Evolutionary conservation across 2,797 vertebrate genomes (phyloP).

Genomic region (Muscicapa comitata): DNA sequence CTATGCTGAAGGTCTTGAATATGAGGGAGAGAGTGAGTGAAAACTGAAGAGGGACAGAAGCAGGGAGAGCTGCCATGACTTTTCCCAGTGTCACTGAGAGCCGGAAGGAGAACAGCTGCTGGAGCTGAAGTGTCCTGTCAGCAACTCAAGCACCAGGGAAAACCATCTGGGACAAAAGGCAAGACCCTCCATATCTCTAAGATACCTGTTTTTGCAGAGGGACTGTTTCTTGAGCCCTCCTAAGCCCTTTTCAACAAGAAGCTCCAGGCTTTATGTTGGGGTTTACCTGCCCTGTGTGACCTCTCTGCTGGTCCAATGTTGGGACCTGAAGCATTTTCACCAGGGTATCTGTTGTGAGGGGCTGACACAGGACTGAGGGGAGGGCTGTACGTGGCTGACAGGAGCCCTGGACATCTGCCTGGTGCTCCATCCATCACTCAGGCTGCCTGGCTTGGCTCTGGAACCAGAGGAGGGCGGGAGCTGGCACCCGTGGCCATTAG

Average conservation of each 20-base stretch:
- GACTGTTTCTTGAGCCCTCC: background rate
- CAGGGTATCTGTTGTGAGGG: fast-evolving
- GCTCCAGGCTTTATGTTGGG: fast-evolving
- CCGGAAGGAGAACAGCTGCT: background rate
- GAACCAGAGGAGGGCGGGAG: fast-evolving
- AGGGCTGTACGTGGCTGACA: fast-evolving
- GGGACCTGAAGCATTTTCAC: background rate
- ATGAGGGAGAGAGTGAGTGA: background rate
- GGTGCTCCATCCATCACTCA: background rate
- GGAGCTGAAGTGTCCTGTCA: fast-evolving
- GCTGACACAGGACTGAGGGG: fast-evolving
- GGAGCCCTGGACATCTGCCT: background rate
- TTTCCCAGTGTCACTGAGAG: background rate
- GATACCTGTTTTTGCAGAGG: background rate
- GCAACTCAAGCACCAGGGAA: background rate
- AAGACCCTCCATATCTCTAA: background rate
- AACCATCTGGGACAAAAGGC: background rate
- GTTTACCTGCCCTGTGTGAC: background rate
- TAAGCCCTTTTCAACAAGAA: background rate
- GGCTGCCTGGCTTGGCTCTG: background rate
- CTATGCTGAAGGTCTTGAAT: background rate
- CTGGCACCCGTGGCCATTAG: background rate
- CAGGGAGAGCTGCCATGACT: background rate
- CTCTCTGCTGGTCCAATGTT: fast-evolving
- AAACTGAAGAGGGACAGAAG: background rate